Evolutionary conservation across 1,140 invertebrate genomes (phyloP), one percentile per base, ranked within the genome.

Genomic region (Anastrepha ludens): DNA sequence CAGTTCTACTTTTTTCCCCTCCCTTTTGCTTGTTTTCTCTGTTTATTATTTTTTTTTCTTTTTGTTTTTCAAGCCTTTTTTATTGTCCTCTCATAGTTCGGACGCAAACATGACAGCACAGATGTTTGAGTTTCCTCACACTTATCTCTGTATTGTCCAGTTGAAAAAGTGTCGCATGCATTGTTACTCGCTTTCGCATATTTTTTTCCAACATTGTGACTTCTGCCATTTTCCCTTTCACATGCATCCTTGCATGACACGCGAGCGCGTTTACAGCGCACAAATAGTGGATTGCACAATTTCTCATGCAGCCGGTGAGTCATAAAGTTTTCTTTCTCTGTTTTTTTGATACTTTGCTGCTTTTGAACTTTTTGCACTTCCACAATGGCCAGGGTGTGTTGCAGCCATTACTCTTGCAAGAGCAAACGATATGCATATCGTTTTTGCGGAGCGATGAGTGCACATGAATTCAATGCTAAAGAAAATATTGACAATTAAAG

Each of bases 101-200:
- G 2, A 62, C 60, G 13, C 60, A 17, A 17, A 62, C n/a, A 62
- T 62, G 13, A 62, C 13, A 62, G 13, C 60, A 62, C 60, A 62
- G 60, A 2, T 17, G 60, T 62, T 62, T 62, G 4, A 15, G 5
- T 62, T 62, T 62, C n/a, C 74, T 74, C 7, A 29, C 47, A 20
- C 74, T 81, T 55, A 11, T 29, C 6, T 41, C 8, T 5, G 47
- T n/a, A 55, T 55, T 81, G 47, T 81, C 44, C 74, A 20, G 74
- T 50, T 44, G 47, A 29, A 58, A 81, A 58, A 17, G 11, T 81
- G 74, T 81, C 74, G 17, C 50, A 47, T 81, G 44, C 74, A 81
- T 81, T 81, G 74, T 81, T 81, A 81, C 20, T 29, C 44, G 20
- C 74, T 55, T 81, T n/a, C 55, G 74, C 13, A 81, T 55, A 81